Conservation (phyloP, 2,113 vertebrate species). For the Pungitius pungitius region DNA sequence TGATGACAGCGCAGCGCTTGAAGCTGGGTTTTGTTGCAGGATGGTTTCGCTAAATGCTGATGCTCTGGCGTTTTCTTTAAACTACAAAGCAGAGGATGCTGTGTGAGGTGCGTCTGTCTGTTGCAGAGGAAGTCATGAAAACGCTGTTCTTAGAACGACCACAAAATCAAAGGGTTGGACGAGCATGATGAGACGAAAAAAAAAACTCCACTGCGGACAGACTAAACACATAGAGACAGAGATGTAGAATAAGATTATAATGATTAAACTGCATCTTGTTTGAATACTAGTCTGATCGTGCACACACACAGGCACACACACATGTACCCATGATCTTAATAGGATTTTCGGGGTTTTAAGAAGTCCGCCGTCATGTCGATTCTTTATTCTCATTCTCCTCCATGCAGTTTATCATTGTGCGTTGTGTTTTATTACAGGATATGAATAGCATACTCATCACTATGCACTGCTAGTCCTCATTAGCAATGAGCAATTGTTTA, state of each 20-base stretch:
- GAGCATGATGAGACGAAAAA: not conserved
- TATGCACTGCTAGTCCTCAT: not conserved
- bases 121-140: slow-evolving; percentile 1
- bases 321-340: not conserved
- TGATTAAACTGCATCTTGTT: not conserved
- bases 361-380: not conserved
- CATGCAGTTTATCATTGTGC: too few relatives aligned
- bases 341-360: not conserved
- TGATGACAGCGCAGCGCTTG: not conserved
- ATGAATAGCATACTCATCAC: too few relatives aligned
- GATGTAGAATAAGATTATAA: too few relatives aligned
- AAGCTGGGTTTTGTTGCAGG: not conserved
- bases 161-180: not conserved
- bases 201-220: not conserved
- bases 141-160: not conserved
- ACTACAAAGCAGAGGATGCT: not conserved
- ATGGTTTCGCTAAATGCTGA: not conserved
- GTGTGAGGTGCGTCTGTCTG: not conserved
- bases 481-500: not conserved
- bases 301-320: not conserved
- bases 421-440: too few relatives aligned
- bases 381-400: too few relatives aligned
- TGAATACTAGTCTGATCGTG: not conserved
- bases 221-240: not conserved
- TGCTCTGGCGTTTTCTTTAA: not conserved